Evolutionary conservation across 2,113 vertebrate species (phyloP).

Genomic region (Phocoena phocoena): DNA sequence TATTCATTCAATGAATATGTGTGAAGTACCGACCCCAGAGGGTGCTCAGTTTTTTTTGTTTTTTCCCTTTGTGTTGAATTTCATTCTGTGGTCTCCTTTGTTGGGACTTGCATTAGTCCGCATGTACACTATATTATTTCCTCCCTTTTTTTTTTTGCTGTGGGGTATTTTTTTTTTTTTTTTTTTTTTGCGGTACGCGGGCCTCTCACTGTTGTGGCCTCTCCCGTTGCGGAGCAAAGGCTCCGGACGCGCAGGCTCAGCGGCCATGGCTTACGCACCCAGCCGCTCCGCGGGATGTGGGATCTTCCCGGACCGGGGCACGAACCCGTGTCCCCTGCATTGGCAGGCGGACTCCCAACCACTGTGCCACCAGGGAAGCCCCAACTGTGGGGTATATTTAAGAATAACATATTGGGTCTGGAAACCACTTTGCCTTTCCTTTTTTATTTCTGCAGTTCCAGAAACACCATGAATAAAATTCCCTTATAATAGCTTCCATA

Average conservation of each 20-base stretch:
- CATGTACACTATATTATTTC: not conserved
- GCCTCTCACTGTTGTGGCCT: no score
- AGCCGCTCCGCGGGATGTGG: no score
- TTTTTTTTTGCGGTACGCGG: not conserved
- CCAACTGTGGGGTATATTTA: not conserved
- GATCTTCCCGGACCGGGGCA: no score
- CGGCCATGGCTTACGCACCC: no score
- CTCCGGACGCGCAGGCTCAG: no score
- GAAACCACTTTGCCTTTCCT: not conserved
- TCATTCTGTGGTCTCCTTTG: not conserved
- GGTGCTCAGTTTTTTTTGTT: not conserved
- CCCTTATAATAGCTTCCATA: not conserved
- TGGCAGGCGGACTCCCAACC: no score
- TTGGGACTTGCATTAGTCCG: not conserved
- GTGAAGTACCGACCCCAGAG: not conserved
- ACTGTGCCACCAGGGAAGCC: no score
- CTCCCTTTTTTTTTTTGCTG: not conserved
- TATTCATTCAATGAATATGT: not conserved
- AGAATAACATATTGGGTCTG: constrained; percentile 7
- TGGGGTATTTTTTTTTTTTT: not conserved
- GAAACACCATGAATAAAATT: constrained; percentile 22
- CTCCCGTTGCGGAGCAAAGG: no score
- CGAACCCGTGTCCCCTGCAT: no score
- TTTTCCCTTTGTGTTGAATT: not conserved
- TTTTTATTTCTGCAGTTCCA: constrained; percentile 27